Evolutionary conservation across 1,140 invertebrate species (phyloP).

Genomic region (Musca vetustissima): DNA sequence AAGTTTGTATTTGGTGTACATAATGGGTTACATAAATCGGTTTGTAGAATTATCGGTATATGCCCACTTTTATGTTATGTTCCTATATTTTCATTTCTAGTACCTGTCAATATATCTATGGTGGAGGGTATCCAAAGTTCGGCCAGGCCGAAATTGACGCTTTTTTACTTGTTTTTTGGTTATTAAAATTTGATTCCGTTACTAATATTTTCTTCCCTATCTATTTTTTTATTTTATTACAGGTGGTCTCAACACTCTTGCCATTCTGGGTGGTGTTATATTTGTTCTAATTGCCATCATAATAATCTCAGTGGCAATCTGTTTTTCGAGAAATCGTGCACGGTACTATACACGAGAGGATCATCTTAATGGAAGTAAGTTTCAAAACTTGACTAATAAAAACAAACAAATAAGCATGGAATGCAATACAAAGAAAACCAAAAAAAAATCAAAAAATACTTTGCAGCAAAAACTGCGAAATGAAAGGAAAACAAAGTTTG

Average conservation of each 20-base stretch:
- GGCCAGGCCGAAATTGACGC: too few species aligned
- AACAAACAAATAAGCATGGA: not conserved
- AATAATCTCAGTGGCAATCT: constrained; percentile 57
- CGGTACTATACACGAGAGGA: constrained; percentile 71
- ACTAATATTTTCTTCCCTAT: not conserved
- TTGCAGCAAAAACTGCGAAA: not conserved
- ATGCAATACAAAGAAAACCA: not conserved
- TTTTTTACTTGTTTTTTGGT: too few species aligned
- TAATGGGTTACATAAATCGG: too few species aligned
- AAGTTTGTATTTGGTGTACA: too few species aligned
- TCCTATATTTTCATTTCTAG: too few species aligned
- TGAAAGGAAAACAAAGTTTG: not conserved
- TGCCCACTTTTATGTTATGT: too few species aligned
- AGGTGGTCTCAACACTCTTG: constrained; percentile 54
- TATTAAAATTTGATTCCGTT: too few species aligned
- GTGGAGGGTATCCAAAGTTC: too few species aligned
- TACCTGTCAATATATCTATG: too few species aligned
- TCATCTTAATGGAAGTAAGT: constrained; percentile 53
- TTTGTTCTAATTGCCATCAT: constrained; percentile 53
- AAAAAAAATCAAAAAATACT: constrained; percentile 2
- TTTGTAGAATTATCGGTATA: too few species aligned
- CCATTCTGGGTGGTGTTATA: constrained; percentile 53
- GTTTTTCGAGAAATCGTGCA: constrained; percentile 65
- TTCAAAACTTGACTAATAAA: not conserved
- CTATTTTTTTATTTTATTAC: constrained; percentile 1